phyloP scores from a whole-genome alignment of 2,888 invertebrate genomes.

The Rapana venosa region DNA sequence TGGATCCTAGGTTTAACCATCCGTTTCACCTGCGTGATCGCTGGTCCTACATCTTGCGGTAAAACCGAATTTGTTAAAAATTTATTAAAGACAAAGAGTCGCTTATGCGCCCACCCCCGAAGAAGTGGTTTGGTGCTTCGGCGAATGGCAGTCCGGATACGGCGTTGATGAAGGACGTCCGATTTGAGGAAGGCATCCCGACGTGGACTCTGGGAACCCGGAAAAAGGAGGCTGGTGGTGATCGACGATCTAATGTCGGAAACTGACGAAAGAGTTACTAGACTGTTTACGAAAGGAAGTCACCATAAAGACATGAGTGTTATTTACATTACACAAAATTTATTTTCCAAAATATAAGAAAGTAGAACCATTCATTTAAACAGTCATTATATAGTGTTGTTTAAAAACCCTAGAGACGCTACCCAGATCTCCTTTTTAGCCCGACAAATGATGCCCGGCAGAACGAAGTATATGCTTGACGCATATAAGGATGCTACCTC shows the following conservation, averaged over 20 bases:
- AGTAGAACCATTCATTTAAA: too few relatives aligned
- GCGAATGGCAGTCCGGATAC: slow-evolving; percentile 33
- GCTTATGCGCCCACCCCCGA: slow-evolving; percentile 2
- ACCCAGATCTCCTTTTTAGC: too few relatives aligned
- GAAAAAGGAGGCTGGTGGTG: not conserved
- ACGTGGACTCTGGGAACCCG: not conserved
- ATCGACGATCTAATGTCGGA: slow-evolving; percentile 38
- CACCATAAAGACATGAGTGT: slow-evolving; percentile 30
- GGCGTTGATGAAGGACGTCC: slow-evolving; percentile 1
- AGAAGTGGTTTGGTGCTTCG: slow-evolving; percentile 3
- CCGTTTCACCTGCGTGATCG: slow-evolving; percentile 5
- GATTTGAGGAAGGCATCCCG: slow-evolving; percentile 40
- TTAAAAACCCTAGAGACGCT: too few relatives aligned
- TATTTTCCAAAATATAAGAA: slow-evolving; percentile 12
- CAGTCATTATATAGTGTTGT: too few relatives aligned
- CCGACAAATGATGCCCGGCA: too few relatives aligned
- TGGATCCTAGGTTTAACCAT: slow-evolving; percentile 13
- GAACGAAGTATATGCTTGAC: too few relatives aligned
- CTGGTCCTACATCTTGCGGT: not conserved
- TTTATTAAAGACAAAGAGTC: not conserved
- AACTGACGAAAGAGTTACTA: slow-evolving; percentile 24
- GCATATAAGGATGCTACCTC: too few relatives aligned
- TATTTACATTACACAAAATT: slow-evolving; percentile 7
- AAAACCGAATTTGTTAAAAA: not conserved
- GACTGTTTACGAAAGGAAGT: slow-evolving; percentile 40